A percentile compares a stretch with the other conserved stretches of the same genome.
Evolutionary conservation across 2,113 vertebrate species (phyloP).

Genomic region (Aphyosemion australe): DNA sequence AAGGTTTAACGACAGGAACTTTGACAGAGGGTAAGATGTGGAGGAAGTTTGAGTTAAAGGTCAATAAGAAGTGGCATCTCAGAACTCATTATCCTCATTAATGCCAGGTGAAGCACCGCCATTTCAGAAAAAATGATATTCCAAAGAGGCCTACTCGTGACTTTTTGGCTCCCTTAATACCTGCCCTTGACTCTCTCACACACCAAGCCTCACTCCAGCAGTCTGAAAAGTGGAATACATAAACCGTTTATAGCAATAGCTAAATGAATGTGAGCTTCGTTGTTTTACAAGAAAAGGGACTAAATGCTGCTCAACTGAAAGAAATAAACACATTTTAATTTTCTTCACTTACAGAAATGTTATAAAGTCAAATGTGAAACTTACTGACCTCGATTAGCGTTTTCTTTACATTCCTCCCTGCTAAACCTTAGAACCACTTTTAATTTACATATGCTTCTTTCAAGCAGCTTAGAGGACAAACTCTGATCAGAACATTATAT

Average conservation of each 20-base stretch:
- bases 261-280: conserved; percentile 9
- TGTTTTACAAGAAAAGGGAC: not conserved
- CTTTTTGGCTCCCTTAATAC: conserved; percentile 54
- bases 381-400: not conserved
- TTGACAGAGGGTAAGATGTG: conserved; percentile 45
- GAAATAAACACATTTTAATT: not conserved
- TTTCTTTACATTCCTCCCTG: not conserved
- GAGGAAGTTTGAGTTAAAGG: conserved; percentile 49
- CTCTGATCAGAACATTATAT: not conserved
- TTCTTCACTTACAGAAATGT: not conserved
- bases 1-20: conserved; percentile 63
- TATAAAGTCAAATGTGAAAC: not conserved
- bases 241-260: conserved; percentile 37
- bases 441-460: not conserved
- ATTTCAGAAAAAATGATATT: conserved; percentile 59
- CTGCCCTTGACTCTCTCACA: conserved; percentile 68
- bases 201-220: conserved; percentile 50
- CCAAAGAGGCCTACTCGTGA: conserved; percentile 53
- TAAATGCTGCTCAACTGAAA: not conserved
- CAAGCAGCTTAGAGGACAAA: not conserved
- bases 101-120: conserved; percentile 51
- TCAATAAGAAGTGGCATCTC: conserved; percentile 63
- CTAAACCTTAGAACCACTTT: not conserved
- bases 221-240: conserved; percentile 58
- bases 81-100: conserved; percentile 73